phyloP scores from a whole-genome alignment of 2,888 invertebrate species.

The Pemphredon lugubris region DNA sequence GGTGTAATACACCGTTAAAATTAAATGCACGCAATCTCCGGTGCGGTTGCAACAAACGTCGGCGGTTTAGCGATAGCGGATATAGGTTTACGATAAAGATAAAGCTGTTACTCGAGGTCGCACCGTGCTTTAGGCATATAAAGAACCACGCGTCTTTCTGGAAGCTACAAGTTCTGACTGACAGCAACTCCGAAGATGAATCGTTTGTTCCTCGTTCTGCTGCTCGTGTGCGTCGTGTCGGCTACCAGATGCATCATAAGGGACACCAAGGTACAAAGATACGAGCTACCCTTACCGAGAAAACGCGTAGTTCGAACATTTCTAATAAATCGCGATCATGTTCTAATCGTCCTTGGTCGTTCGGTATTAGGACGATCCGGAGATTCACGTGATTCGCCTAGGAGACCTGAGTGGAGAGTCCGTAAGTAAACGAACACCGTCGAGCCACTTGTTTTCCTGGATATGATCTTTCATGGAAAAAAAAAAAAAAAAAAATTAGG shows the following conservation, averaged over 20 bases:
- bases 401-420: conserved; percentile 49
- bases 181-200: conserved; percentile 34
- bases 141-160: conserved; percentile 4
- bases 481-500: conserved; percentile 36
- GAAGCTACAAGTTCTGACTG: not conserved
- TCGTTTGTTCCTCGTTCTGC: conserved; percentile 41
- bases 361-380: conserved; percentile 65
- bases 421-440: no score
- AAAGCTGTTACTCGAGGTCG: conserved; percentile 25
- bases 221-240: conserved; percentile 50
- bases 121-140: not conserved
- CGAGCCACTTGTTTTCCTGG: no score
- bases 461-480: no score
- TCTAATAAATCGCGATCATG: conserved; percentile 53
- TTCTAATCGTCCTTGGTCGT: conserved; percentile 68
- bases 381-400: conserved; percentile 65
- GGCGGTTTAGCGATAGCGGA: conserved; percentile 8
- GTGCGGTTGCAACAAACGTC: not conserved
- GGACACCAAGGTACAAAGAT: conserved; percentile 67
- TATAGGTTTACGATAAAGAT: conserved; percentile 40
- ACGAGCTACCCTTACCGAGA: conserved; percentile 55
- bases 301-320: conserved; percentile 41
- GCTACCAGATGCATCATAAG: conserved; percentile 57
- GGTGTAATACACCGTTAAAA: conserved; percentile 4
- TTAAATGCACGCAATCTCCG: conserved; percentile 1